Evolutionary conservation across 1,140 invertebrate genomes (phyloP), one percentile per base, ranked within the genome.

Genomic region (Augochlora pura): DNA sequence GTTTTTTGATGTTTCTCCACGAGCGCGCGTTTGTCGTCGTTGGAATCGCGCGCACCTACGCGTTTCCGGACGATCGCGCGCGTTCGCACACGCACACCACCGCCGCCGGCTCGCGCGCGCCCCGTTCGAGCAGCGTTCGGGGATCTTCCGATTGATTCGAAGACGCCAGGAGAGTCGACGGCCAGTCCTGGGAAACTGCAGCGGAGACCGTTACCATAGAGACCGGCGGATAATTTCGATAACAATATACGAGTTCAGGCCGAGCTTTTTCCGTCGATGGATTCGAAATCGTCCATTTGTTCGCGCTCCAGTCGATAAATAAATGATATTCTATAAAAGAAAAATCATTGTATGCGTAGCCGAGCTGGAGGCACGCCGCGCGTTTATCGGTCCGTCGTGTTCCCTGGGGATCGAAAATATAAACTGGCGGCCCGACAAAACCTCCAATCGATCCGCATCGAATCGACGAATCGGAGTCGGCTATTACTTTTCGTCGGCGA

Each of bases 1-100:
- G 85, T 89, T 91, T 87, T 90, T 90, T 89, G 82, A 89, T 88
- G 84, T 90, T 90, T 89, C 88, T 87, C 87, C 78, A 82, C 82
- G 84, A 52, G 49, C 76, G 81, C 78, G 84, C 70, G 80, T 81
- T 82, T 67, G 78, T 68, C 77, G 82, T 57, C 77, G 82, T 57
- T 66, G 82, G 78, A 84, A 85, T 73, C 63, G 82, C 59, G 82
- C 72, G 68, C 82, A 77, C 66, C 77, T 81, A 75, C 82, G 64
- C 60, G 76, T 83, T 84, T 82, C 82, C 57, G 76, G 82, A 9
- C 81, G 57, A 62, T 46, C 18, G 69, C 23, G 54, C 12, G 42
- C 1, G 32, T 2, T 46, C 42, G 42, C 42, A 14, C 14, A 27
- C 27, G 12, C 32, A 39, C 23, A 25, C 10, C 12, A 21, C 2